A percentile compares a stretch with the other conserved stretches of the same genome.
These are phyloP conservation scores for Picus viridis DNA, from an alignment of 2,797 vertebrate genomes.

Conservation along the genomic window DNA sequence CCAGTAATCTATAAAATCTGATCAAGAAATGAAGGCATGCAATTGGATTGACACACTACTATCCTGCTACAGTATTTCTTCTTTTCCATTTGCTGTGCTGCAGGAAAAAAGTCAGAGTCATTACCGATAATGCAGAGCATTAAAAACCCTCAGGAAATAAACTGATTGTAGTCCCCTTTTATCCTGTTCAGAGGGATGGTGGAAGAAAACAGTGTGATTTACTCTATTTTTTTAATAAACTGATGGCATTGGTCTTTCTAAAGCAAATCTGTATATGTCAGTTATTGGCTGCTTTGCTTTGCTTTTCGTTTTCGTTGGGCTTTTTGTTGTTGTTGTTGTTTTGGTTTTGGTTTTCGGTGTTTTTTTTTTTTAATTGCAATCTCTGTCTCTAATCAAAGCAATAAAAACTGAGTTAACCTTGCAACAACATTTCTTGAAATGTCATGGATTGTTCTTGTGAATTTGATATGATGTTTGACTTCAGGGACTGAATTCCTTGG, in stretches of 20 bases:
- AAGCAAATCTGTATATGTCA: no score
- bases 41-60: conserved; percentile 20
- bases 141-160: conserved; percentile 33
- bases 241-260: neutral
- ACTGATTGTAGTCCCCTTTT: neutral
- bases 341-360: no score
- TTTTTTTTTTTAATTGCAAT: no score
- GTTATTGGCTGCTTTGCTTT: no score
- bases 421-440: no score
- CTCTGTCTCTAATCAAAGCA: no score
- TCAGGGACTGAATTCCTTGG: no score
- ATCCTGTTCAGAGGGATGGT: neutral
- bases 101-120: conserved; percentile 6
- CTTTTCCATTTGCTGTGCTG: conserved; percentile 22
- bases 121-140: conserved; percentile 34
- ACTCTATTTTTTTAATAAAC: neutral
- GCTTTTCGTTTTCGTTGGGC: no score
- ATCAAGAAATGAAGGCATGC: neutral
- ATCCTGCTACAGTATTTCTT: conserved; percentile 17
- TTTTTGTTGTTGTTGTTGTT: no score
- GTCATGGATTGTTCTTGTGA: no score
- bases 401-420: no score
- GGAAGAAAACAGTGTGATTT: neutral
- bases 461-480: no score
- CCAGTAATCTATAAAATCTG: neutral